phyloP scores from a whole-genome alignment of 2,797 vertebrate species.

The Australoheros facetus region DNA sequence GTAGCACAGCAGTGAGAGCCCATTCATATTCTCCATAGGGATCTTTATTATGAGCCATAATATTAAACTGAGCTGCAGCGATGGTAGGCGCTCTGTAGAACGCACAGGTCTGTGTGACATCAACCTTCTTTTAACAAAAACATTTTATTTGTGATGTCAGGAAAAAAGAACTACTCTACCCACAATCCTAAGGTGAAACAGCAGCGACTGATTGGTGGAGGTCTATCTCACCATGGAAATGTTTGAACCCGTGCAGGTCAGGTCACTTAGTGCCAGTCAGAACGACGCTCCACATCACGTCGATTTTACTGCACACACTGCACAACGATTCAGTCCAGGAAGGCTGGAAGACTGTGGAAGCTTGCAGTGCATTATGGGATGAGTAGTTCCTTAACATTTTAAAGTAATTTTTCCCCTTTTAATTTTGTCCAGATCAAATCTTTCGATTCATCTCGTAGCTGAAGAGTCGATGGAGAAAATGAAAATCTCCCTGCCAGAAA shows the following conservation, averaged over 20 bases:
- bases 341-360: rapidly evolving
- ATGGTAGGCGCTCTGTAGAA: not conserved
- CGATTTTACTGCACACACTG: not conserved
- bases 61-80: not conserved
- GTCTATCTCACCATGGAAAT: not conserved
- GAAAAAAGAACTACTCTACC: not conserved
- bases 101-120: not conserved
- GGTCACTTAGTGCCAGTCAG: not conserved
- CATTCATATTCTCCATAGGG: not conserved
- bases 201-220: not conserved
- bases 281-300: not conserved
- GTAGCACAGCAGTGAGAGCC: not conserved
- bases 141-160: not conserved
- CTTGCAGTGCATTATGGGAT: not conserved
- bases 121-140: not conserved
- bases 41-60: not conserved
- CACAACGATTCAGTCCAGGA: not conserved
- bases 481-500: not conserved
- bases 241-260: not conserved
- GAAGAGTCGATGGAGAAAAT: not conserved
- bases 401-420: not conserved
- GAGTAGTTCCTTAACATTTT: not conserved
- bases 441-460: rapidly evolving
- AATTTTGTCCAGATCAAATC: not conserved
- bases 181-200: not conserved